A percentile compares a stretch with the other conserved stretches of the same genome.
These are phyloP conservation scores for Caenorhabditis angaria DNA, from an alignment of 2,888 invertebrate genomes.

Conservation along the genomic window DNA sequence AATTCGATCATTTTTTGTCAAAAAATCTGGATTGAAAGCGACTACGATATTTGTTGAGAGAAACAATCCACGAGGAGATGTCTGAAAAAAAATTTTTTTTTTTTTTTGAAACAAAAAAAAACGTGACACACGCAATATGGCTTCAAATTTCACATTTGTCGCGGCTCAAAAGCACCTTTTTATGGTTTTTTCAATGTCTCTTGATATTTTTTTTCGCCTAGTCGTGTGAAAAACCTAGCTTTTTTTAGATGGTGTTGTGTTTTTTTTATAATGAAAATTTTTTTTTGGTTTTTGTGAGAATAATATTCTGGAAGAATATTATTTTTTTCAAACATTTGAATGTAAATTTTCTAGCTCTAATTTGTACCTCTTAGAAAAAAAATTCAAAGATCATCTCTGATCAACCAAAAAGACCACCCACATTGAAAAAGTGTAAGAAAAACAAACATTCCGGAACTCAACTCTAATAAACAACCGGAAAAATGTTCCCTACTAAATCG, in stretches of 20 bases:
- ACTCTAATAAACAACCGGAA: background rate
- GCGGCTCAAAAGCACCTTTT: background rate
- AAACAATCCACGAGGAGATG: slow-evolving; percentile 65
- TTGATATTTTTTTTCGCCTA: background rate
- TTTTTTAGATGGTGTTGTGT: no score
- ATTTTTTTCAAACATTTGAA: no score
- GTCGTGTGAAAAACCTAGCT: no score
- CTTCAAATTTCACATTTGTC: background rate
- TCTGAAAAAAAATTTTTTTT: slow-evolving; percentile 36
- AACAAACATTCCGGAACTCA: background rate
- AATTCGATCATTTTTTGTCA: slow-evolving; percentile 68
- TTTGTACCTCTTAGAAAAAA: no score
- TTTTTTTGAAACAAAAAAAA: background rate
- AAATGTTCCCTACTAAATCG: background rate
- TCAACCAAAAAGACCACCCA: no score
- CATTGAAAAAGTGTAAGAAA: no score
- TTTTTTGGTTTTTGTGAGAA: no score
- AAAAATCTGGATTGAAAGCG: slow-evolving; percentile 68
- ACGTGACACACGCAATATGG: slow-evolving; percentile 2
- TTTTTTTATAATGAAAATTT: no score
- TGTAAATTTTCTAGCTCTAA: no score
- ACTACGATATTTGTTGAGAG: slow-evolving; percentile 64
- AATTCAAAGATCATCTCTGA: no score
- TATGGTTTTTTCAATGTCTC: background rate
- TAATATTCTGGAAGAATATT: no score